A percentile compares a stretch with the other conserved stretches of the same genome.
phyloP scores from a whole-genome alignment of 92 coral and sea anemone species.

The Anthopleura xanthogrammica region DNA sequence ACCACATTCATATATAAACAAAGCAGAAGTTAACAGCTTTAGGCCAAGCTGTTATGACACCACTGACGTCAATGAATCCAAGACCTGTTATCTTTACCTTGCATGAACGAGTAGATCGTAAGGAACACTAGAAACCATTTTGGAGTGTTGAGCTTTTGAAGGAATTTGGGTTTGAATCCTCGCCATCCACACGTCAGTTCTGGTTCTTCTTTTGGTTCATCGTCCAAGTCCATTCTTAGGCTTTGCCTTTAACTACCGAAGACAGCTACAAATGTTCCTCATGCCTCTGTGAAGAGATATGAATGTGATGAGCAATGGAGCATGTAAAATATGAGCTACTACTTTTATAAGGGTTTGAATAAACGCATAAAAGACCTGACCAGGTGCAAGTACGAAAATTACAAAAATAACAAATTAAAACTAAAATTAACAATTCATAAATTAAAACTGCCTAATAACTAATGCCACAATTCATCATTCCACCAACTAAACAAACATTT shows the following conservation, averaged over 20 bases:
- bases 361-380: too few relatives aligned
- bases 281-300: neutral
- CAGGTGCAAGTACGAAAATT: too few relatives aligned
- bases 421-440: too few relatives aligned
- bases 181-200: slow-evolving; percentile 96
- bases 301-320: neutral
- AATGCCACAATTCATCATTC: too few relatives aligned
- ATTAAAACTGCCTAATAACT: too few relatives aligned
- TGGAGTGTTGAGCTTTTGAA: slow-evolving; percentile 95
- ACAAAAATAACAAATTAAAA: too few relatives aligned
- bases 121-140: slow-evolving; percentile 96
- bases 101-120: slow-evolving; percentile 96
- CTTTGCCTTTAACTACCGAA: neutral
- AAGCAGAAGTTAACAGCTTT: neutral
- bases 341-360: too few relatives aligned
- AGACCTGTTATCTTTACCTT: slow-evolving; percentile 57
- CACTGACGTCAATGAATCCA: neutral
- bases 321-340: neutral
- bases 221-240: slow-evolving; percentile 28
- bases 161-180: slow-evolving; percentile 77
- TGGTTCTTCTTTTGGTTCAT: slow-evolving; percentile 56
- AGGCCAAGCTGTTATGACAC: neutral
- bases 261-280: neutral
- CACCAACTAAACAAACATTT: too few relatives aligned
- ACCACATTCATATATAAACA: neutral